These are phyloP conservation scores for Cirrhinus molitorella DNA, from an alignment of 2,797 vertebrate species.

Conservation along the genomic window DNA sequence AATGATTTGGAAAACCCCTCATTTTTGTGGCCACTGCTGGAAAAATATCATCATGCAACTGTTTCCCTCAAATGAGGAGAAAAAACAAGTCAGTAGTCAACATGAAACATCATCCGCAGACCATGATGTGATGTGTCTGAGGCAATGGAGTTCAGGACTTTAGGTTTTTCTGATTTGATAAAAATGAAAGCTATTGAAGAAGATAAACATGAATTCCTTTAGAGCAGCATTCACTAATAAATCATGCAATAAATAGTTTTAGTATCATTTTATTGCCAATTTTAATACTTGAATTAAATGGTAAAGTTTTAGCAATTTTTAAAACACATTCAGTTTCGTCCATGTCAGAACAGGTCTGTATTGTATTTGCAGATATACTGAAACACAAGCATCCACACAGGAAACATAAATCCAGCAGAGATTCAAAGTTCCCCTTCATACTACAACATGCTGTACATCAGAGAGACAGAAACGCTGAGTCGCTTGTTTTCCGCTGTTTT, in stretches of 20 bases:
- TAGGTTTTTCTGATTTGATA: background rate
- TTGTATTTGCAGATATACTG: background rate
- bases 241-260: background rate
- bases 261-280: background rate
- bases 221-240: background rate
- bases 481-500: background rate
- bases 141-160: background rate
- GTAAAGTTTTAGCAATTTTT: background rate
- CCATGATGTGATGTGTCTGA: background rate
- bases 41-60: constrained; percentile 7
- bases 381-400: constrained; percentile 2
- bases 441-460: background rate
- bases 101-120: background rate
- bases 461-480: constrained; percentile 8
- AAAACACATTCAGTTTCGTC: background rate
- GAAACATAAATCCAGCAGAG: constrained; percentile 9
- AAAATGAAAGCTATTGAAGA: background rate
- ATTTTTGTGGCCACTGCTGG: background rate
- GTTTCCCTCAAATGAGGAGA: background rate
- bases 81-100: background rate
- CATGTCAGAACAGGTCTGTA: background rate
- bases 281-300: too few species aligned
- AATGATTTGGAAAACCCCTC: constrained; percentile 2
- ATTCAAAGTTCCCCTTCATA: background rate
- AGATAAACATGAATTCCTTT: background rate